Percentiles rank a stretch among this genome's conserved stretches.
These are phyloP conservation scores for Aphelenchoides bicaudatus DNA, from an alignment of 2,888 invertebrate genomes.

Conservation along the genomic window DNA sequence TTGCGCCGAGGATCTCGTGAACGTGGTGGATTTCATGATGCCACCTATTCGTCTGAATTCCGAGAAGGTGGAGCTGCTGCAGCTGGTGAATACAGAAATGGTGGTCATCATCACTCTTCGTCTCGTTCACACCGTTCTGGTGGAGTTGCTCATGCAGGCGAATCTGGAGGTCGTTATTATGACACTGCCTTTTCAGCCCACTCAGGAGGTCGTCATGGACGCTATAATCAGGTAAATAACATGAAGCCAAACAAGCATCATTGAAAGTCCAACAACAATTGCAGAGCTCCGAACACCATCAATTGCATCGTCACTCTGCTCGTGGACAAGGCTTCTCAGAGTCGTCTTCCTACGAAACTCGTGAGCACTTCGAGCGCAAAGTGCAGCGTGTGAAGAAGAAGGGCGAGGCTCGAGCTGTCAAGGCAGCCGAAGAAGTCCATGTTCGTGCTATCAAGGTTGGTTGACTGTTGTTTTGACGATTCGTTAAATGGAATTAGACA, in stretches of 20 bases:
- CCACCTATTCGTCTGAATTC: conserved; percentile 3
- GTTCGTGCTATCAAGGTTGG: conserved; percentile 21
- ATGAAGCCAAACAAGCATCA: no score
- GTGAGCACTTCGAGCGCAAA: conserved; percentile 60
- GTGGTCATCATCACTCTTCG: conserved; percentile 16
- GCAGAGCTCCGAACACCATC: conserved; percentile 25
- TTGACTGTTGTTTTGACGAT: no score
- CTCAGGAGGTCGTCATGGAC: not conserved
- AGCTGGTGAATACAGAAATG: conserved; percentile 18
- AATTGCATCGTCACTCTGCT: conserved; percentile 66
- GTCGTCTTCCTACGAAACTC: conserved; percentile 56
- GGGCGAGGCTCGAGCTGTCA: conserved; percentile 47
- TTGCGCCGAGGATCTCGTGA: conserved; percentile 10
- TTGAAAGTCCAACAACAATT: no score
- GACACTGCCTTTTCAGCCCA: conserved; percentile 27
- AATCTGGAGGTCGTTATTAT: conserved; percentile 29
- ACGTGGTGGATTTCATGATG: not conserved
- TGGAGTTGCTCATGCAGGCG: no score
- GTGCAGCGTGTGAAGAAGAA: conserved; percentile 53
- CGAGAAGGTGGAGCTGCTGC: not conserved
- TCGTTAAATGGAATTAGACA: no score
- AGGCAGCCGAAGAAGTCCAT: conserved; percentile 26
- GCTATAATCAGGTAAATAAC: no score
- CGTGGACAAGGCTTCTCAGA: conserved; percentile 53
- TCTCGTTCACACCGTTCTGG: conserved; percentile 25